Conservation (phyloP, 2,888 invertebrate genomes). For the Cheilosia variabilis region DNA sequence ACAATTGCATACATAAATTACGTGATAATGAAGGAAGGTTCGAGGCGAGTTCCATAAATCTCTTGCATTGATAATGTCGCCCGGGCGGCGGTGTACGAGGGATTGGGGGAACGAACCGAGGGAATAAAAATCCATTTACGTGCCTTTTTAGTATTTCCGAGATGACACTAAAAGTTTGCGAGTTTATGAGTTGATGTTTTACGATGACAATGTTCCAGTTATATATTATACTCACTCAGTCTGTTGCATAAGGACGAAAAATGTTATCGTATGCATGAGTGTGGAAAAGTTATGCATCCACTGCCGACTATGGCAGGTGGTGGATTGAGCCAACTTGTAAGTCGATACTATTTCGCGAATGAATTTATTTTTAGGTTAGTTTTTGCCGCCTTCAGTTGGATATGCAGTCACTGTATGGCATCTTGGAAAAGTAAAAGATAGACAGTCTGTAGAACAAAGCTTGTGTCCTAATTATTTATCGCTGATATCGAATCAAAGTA, state of each 20-base stretch:
- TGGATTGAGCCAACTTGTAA: not conserved
- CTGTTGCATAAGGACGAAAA: constrained; percentile 1
- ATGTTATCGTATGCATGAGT: constrained; percentile 21
- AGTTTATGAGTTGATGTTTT: constrained; percentile 61
- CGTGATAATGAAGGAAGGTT: constrained; percentile 74
- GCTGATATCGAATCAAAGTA: too few species aligned
- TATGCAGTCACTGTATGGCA: too few species aligned
- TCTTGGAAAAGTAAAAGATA: too few species aligned
- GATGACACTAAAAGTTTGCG: constrained; percentile 66
- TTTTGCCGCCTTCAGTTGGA: too few species aligned
- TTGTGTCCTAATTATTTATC: too few species aligned
- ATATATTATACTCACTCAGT: constrained; percentile 54
- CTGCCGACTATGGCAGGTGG: not conserved
- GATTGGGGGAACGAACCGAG: constrained; percentile 1
- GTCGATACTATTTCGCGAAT: constrained; percentile 3
- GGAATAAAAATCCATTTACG: constrained; percentile 64
- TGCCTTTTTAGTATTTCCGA: constrained; percentile 69
- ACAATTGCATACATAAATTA: constrained; percentile 76
- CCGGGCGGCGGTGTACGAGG: not conserved
- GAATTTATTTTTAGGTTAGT: too few species aligned
- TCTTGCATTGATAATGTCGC: constrained; percentile 69
- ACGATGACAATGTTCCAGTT: constrained; percentile 62
- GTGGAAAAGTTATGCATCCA: not conserved
- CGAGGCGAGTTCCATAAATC: constrained; percentile 71
- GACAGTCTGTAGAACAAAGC: too few species aligned